A percentile compares a stretch with the other conserved stretches of the same genome.
These are phyloP conservation scores for Beroe forskalii DNA, from an alignment of 37 sponge, comb jelly and placozoan genomes.

Conservation along the genomic window DNA sequence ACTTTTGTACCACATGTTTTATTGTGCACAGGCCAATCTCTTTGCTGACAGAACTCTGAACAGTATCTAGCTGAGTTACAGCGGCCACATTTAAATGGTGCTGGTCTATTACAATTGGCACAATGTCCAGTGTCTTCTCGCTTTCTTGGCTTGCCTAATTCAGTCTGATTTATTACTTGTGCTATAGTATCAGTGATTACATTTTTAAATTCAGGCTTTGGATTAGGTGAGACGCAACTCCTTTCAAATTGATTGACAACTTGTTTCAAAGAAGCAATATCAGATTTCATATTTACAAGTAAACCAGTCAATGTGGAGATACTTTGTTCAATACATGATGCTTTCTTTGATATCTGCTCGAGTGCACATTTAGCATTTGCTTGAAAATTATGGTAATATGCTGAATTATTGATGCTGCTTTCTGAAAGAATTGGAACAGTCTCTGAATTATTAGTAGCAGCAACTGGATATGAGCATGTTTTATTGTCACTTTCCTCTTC, in stretches of 20 bases:
- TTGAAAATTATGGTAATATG: too few species aligned
- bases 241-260: not conserved
- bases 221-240: not conserved
- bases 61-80: not conserved
- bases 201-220: not conserved
- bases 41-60: slow-evolving; percentile 31
- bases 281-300: not conserved
- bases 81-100: slow-evolving; percentile 1
- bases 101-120: slow-evolving; percentile 13
- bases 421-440: not conserved
- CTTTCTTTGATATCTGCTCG: not conserved
- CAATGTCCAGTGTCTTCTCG: slow-evolving; percentile 15
- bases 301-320: not conserved
- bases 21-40: slow-evolving; percentile 8
- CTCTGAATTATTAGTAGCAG: not conserved
- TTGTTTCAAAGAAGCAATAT: not conserved
- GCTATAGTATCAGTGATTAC: slow-evolving; percentile 8
- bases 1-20: not conserved
- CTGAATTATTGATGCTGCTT: not conserved
- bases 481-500: not conserved
- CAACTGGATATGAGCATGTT: not conserved
- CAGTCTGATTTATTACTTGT: not conserved
- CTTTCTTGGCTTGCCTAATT: not conserved
- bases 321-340: not conserved
- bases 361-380: too few species aligned